phyloP scores from a whole-genome alignment of 2,888 invertebrate genomes.

The Caradrina kadenii region DNA sequence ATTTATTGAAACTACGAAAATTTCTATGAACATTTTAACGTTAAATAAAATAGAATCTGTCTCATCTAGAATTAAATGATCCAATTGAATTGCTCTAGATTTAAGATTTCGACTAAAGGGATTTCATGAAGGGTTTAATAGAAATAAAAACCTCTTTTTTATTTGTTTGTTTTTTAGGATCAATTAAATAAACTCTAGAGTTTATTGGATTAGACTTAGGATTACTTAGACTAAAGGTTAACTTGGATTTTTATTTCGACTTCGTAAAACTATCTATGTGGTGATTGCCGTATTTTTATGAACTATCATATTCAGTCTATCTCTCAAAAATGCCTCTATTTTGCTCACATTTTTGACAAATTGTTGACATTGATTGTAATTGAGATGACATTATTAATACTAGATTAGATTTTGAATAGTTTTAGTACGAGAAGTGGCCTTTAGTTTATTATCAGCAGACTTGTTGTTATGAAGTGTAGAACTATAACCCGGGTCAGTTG shows the following conservation, averaged over 20 bases:
- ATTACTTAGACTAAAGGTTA: neutral
- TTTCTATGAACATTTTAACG: constrained; percentile 6
- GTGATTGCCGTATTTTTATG: no score
- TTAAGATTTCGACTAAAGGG: neutral
- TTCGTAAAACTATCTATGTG: neutral
- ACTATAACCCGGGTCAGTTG: no score
- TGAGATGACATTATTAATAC: no score
- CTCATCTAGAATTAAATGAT: constrained; percentile 2
- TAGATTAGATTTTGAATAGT: no score
- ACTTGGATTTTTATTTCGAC: neutral
- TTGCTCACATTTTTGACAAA: no score
- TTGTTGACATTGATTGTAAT: no score
- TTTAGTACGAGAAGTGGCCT: no score
- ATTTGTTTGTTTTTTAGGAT: neutral
- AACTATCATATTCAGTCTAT: no score
- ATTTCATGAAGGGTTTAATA: neutral
- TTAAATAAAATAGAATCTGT: neutral
- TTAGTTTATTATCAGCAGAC: no score
- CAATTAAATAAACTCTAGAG: neutral
- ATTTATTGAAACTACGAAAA: constrained; percentile 15
- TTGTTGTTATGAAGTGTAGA: no score
- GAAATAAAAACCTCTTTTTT: neutral
- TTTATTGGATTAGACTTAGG: constrained; percentile 7
- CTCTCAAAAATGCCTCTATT: no score
- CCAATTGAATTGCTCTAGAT: constrained; percentile 1